Conservation (phyloP, 2,797 vertebrate species). For the Danio aesculapii region DNA sequence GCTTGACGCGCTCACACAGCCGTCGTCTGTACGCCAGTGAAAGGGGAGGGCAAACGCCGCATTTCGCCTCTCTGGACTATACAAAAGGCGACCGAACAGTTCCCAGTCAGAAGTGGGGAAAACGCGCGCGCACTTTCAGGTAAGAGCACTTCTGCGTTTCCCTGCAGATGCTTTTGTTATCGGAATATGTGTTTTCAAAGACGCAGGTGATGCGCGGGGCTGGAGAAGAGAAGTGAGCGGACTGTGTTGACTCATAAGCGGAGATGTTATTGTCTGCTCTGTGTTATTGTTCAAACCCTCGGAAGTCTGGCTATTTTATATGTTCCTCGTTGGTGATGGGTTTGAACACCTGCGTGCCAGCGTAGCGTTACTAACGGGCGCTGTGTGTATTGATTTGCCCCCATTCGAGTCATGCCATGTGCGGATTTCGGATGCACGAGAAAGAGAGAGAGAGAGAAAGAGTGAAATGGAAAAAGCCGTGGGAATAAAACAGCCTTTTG, state of each 20-base stretch:
- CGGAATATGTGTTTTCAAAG: constrained; percentile 22
- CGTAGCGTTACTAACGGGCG: constrained; percentile 22
- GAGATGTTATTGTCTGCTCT: background rate
- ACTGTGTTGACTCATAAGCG: constrained; percentile 17
- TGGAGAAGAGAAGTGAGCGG: constrained; percentile 19
- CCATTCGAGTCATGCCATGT: constrained; percentile 47
- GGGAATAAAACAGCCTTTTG: constrained; percentile 37
- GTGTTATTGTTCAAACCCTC: background rate
- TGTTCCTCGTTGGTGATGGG: constrained; percentile 5
- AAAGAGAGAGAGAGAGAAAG: background rate
- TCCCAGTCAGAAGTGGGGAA: constrained; percentile 38
- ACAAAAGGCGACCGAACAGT: constrained; percentile 45
- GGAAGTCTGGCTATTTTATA: background rate
- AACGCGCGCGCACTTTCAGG: constrained; percentile 42
- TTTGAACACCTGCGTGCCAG: constrained; percentile 43
- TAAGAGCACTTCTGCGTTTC: constrained; percentile 21
- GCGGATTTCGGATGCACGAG: constrained; percentile 27
- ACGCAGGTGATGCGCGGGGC: constrained; percentile 44
- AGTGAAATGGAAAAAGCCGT: background rate
- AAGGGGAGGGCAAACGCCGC: constrained; percentile 73
- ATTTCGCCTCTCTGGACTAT: constrained; percentile 68
- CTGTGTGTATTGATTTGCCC: constrained; percentile 48
- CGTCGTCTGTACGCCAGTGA: constrained; percentile 61
- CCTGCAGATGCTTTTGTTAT: constrained; percentile 41
- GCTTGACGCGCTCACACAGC: constrained; percentile 43